Percentiles rank a stretch among this genome's conserved stretches.
phyloP scores from a whole-genome alignment of 1,140 invertebrate species.

The Plodia interpunctella region DNA sequence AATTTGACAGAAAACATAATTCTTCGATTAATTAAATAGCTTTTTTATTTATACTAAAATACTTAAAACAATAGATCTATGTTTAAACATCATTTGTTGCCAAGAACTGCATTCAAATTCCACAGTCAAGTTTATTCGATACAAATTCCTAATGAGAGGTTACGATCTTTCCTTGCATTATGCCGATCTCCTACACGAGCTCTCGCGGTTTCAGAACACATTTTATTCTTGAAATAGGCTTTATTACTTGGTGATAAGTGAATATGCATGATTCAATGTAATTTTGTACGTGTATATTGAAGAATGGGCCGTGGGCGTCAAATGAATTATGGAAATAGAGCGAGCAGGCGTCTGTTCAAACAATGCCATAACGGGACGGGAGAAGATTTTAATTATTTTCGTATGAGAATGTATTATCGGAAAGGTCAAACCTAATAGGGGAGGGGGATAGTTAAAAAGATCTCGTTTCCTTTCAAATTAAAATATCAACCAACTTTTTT shows the following conservation, averaged over 20 bases:
- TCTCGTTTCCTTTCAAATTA: background rate
- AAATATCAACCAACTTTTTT: too few species aligned
- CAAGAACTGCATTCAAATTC: background rate
- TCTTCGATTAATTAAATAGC: too few species aligned
- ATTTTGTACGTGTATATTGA: constrained; percentile 38
- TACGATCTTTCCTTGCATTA: constrained; percentile 43
- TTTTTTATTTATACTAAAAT: too few species aligned
- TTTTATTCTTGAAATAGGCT: constrained; percentile 33
- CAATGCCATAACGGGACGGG: constrained; percentile 64
- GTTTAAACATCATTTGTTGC: too few species aligned
- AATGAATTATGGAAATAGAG: constrained; percentile 71
- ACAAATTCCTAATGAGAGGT: constrained; percentile 12
- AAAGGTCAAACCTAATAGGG: constrained; percentile 16
- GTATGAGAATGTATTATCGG: constrained; percentile 14
- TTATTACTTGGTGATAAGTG: constrained; percentile 36
- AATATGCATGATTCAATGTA: constrained; percentile 19
- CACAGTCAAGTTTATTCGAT: background rate
- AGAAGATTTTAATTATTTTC: constrained; percentile 48
- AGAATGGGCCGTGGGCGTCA: constrained; percentile 64
- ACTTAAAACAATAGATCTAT: too few species aligned
- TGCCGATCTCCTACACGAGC: constrained; percentile 39
- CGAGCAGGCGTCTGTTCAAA: constrained; percentile 56
- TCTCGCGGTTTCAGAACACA: constrained; percentile 15
- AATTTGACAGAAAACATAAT: too few species aligned
- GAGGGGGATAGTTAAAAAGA: constrained; percentile 14